Conservation (phyloP, 2,888 invertebrate species). For the Coecobrya sp. region DNA sequence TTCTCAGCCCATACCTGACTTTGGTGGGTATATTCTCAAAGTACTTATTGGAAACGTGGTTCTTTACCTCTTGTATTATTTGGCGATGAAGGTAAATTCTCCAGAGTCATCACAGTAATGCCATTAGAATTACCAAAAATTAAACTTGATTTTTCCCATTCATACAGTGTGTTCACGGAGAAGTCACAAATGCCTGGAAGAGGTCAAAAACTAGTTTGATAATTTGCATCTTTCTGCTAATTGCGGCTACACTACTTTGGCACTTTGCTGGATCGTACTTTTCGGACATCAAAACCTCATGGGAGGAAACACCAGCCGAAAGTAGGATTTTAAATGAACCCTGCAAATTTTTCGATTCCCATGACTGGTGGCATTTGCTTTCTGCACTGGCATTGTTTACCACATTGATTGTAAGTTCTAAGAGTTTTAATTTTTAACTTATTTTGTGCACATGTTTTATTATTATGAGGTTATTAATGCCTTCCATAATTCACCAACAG, state of each 20-base stretch:
- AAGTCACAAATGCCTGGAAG: too few relatives aligned
- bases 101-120: too few relatives aligned
- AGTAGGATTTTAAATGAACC: not conserved
- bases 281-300: not conserved
- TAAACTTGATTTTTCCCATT: too few relatives aligned
- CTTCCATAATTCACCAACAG: too few relatives aligned
- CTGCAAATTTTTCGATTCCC: conserved; percentile 4
- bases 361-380: conserved; percentile 11
- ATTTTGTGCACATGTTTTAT: too few relatives aligned
- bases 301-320: not conserved
- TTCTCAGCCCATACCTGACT: not conserved
- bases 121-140: too few relatives aligned
- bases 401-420: not conserved
- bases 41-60: not conserved
- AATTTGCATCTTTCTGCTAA: not conserved
- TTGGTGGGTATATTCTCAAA: not conserved
- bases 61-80: not conserved
- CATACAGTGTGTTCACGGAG: too few relatives aligned
- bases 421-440: too few relatives aligned
- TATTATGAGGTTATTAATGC: too few relatives aligned
- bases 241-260: not conserved
- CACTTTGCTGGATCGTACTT: not conserved
- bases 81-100: not conserved
- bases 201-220: too few relatives aligned
- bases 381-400: not conserved